Conservation (phyloP, 1,140 invertebrate genomes). For the Sitodiplosis mosellana region DNA sequence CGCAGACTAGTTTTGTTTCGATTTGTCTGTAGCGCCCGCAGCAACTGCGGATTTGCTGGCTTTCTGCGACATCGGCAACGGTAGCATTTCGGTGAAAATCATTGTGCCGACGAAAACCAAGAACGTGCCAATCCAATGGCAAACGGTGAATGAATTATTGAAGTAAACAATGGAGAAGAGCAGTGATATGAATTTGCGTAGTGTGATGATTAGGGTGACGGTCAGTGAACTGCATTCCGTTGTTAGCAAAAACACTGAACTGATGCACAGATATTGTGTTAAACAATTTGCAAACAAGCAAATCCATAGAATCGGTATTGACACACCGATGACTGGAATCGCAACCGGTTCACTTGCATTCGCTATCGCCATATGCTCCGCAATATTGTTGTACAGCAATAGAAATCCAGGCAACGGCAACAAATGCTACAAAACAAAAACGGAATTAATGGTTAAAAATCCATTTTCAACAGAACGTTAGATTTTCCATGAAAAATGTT, state of each 20-base stretch:
- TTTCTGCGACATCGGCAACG: too few species aligned
- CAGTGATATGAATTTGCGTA: conserved; percentile 88
- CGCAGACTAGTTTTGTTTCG: too few species aligned
- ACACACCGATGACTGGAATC: conserved; percentile 27
- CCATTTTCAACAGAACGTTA: too few species aligned
- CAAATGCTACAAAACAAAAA: conserved; percentile 44
- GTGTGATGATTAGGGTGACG: conserved; percentile 87
- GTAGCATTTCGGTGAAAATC: too few species aligned
- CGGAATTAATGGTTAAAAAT: too few species aligned
- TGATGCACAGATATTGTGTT: conserved; percentile 91
- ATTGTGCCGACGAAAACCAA: too few species aligned
- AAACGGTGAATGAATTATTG: conserved; percentile 77
- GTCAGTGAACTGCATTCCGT: conserved; percentile 86
- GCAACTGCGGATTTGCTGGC: too few species aligned
- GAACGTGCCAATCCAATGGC: too few species aligned
- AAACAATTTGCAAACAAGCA: conserved; percentile 74
- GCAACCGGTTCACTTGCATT: conserved; percentile 31
- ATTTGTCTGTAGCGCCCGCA: too few species aligned
- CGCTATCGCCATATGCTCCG: conserved; percentile 43
- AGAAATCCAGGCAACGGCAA: conserved; percentile 74
- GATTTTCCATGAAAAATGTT: conserved; percentile 13
- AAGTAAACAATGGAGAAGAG: conserved; percentile 94
- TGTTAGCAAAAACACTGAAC: conserved; percentile 83
- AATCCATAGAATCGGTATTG: conserved; percentile 53
- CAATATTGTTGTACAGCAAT: conserved; percentile 53